Base-by-base conservation (phyloP, 2,888 invertebrate species). In the Drosophila imparisetae region DNA sequence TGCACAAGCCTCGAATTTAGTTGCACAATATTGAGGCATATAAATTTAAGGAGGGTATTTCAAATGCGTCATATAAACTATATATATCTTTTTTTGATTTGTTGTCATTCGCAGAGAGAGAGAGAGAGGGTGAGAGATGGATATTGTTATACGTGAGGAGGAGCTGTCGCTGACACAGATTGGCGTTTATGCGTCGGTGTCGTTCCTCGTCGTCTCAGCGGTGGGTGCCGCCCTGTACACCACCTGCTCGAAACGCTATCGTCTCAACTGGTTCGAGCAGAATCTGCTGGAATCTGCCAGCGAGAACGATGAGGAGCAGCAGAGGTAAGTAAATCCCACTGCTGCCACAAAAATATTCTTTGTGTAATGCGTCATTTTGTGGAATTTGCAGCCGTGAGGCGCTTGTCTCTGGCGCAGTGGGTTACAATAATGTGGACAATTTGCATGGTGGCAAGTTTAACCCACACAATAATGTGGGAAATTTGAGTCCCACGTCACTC, bases 211-310 rank as follows among this genome's bases (percentile, higher is more conserved):
- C 57, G 94, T 94, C 1, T 92, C 94, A 3, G 85, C 94, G 0
- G 83, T 94, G 21, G 93, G 93, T 30, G 91, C 93, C 0, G 90
- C 94, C 7, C 80, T 94, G 3, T 94, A 94, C 76, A 93, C 94
- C 36, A 94, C 94, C 54, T 94, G 94, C 84, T 94, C 94, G 24
- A 93, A 93, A 66, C 93, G 93, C 50, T 94, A 94, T 84, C 92
- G 94, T 40, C 92, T 95, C 45, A 95, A 95, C 90, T 95, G 95
- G 95, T 95, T 94, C 80, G 95, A 95, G 89, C 94, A 94, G 75
- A 94, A 93, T 73, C 90, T 95, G 8, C 89, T 95, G 34, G 94
- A 95, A 78, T 93, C 94, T 0, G 94, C 94, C 27, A 91, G 81
- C 40, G 93, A 93, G 72, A 92, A 90, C 72, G 93, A 92, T 55